Conservation (phyloP, 2,888 invertebrate species). For the Colostygia pectinataria region DNA sequence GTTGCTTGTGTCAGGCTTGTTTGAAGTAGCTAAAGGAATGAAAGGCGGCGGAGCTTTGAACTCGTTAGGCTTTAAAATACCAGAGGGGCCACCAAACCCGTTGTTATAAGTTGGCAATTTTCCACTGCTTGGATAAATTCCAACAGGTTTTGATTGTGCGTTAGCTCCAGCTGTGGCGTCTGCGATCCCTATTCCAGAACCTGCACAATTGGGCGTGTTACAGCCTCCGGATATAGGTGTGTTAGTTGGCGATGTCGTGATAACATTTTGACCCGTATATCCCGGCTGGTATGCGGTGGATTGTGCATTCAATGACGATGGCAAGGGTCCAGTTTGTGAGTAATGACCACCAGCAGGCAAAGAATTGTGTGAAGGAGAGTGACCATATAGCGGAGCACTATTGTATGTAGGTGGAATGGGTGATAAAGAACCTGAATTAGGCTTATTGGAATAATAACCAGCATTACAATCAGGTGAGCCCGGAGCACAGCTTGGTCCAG, state of each 20-base stretch:
- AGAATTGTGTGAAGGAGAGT: background rate
- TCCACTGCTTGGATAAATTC: conserved; percentile 13
- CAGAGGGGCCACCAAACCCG: conserved; percentile 56
- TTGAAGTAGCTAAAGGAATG: conserved; percentile 7
- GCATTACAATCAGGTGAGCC: conserved; percentile 17
- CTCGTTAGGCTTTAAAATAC: conserved; percentile 56
- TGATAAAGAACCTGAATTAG: background rate
- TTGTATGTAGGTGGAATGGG: conserved; percentile 1
- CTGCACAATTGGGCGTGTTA: conserved; percentile 19
- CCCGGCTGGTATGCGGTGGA: conserved; percentile 11
- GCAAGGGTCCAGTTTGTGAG: conserved; percentile 5
- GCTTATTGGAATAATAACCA: background rate
- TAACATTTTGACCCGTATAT: conserved; percentile 7
- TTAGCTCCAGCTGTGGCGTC: conserved; percentile 21
- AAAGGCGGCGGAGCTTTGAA: conserved; percentile 34
- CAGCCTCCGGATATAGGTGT: conserved; percentile 21
- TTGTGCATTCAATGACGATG: background rate
- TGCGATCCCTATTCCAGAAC: conserved; percentile 6
- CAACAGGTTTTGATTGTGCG: conserved; percentile 26
- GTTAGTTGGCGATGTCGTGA: conserved; percentile 10
- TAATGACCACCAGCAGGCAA: background rate
- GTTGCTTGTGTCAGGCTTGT: conserved; percentile 1
- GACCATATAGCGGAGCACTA: background rate
- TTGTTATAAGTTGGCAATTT: conserved; percentile 47
- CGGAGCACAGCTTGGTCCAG: conserved; percentile 16